Evolutionary conservation across 92 coral and sea anemone genomes (phyloP).

Genomic region (Pocillopora meandrina): DNA sequence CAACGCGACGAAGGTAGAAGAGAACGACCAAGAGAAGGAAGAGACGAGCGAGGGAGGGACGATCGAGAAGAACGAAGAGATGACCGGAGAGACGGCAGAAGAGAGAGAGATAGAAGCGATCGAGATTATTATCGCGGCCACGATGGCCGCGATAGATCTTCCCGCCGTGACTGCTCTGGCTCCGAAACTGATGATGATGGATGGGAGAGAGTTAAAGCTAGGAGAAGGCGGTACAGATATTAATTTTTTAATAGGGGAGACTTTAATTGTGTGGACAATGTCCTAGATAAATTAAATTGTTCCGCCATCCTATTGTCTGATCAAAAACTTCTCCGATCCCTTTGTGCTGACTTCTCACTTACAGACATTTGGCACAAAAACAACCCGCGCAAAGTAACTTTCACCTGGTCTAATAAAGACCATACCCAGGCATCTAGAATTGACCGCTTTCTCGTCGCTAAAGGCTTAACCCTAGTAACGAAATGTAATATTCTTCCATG

Average conservation of each 20-base stretch:
- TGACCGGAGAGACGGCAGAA: not conserved
- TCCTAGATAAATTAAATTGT: not conserved
- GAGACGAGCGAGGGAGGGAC: not conserved
- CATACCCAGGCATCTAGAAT: slow-evolving; percentile 4
- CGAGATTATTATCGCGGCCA: not conserved
- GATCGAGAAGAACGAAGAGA: not conserved
- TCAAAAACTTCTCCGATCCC: not conserved
- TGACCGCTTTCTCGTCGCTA: slow-evolving; percentile 3
- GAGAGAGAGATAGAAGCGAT: not conserved
- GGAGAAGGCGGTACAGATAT: not conserved
- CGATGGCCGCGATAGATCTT: not conserved
- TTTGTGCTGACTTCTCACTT: not conserved
- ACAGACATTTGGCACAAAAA: slow-evolving; percentile 9
- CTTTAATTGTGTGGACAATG: slow-evolving; percentile 21
- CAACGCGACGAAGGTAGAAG: too few relatives aligned
- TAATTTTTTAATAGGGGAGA: not conserved
- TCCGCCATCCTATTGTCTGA: not conserved
- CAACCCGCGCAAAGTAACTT: not conserved
- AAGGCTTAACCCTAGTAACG: not conserved
- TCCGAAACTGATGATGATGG: too few relatives aligned
- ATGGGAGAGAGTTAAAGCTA: not conserved
- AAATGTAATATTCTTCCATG: not conserved
- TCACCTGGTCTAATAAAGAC: not conserved
- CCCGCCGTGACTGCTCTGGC: too few relatives aligned
- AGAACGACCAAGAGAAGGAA: not conserved